Evolutionary conservation across 2,113 vertebrate genomes (phyloP), one percentile per base, ranked within the genome.

Genomic region (Rostratula benghalensis): DNA sequence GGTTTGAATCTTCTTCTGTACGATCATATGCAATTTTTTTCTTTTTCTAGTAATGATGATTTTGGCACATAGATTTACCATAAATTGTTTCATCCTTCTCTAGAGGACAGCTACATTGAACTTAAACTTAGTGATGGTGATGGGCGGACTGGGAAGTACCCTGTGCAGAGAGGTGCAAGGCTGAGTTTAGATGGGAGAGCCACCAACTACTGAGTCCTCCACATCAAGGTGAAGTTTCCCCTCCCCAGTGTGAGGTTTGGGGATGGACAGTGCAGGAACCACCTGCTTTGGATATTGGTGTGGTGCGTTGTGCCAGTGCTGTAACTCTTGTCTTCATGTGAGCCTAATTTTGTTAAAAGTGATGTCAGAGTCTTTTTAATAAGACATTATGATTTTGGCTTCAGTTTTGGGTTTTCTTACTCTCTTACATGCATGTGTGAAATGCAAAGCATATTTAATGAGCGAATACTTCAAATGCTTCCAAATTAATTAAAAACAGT

Each of bases 401-500:
- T 95, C 35, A 56, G 0, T 65, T 89, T 91, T 14, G 41, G 17
- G 10, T 37, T 94, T 94, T 94, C 24, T 81, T 86, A 18, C 33
- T 64, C 63, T 88, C 46, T 83, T 78, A 83, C 11, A 4, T 81
- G 46, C n/a, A 67, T 69, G 84, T 95, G 79, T 88, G 78, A 96
- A 93, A 94, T 59, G 41, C 50, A 69, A 90, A 90, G 89, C 83
- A 61, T 95, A 84, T 95, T 96, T 95, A 96, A 95, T 95, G 83
- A 97, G 48, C 5, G 3, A 96, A 87, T 95, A 82, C 93, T 95
- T 97, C 81, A 95, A 39, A 91, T 97, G 73, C 75, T 95, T 96
- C 94, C 88, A 96, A 64, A 96, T 95, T 89, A 96, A 94, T 96
- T 96, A 94, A 87, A 95, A 94, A 7, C 95, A 93, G 81, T 79